phyloP scores from a whole-genome alignment of 1,140 invertebrate species.

The Eriocheir sinensis region DNA sequence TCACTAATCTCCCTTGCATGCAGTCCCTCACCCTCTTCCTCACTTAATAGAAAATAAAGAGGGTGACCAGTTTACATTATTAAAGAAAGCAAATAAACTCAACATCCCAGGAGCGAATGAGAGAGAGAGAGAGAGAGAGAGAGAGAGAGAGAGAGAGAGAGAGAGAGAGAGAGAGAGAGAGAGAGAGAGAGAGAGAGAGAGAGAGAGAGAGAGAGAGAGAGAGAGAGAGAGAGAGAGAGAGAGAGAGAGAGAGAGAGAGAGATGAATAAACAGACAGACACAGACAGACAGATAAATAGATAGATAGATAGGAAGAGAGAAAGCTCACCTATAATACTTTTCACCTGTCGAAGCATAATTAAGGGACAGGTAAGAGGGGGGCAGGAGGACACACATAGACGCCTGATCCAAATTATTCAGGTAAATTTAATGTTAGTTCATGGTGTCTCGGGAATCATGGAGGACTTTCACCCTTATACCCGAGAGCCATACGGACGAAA shows the following conservation, averaged over 20 bases:
- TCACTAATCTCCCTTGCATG: background rate
- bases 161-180: conserved; percentile 32
- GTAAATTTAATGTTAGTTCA: conserved; percentile 55
- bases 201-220: conserved; percentile 28
- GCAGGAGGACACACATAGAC: background rate
- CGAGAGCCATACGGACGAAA: conserved; percentile 53
- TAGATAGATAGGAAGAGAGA: conserved; percentile 30
- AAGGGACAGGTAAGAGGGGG: background rate
- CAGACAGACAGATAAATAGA: background rate
- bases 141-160: background rate
- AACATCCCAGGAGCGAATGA: too few relatives aligned
- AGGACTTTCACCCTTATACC: conserved; percentile 40
- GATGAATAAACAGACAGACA: background rate
- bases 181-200: background rate
- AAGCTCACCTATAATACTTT: conserved; percentile 34
- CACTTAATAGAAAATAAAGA: background rate
- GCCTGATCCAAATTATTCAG: conserved; percentile 64
- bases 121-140: conserved; percentile 24
- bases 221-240: conserved; percentile 26
- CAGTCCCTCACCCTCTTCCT: conserved; percentile 10
- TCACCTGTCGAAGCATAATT: conserved; percentile 8
- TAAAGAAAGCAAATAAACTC: background rate
- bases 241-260: conserved; percentile 31
- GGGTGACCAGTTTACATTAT: background rate
- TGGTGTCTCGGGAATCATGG: background rate